Conservation (phyloP, 2,797 vertebrate genomes). For the Vespertilio murinus region DNA sequence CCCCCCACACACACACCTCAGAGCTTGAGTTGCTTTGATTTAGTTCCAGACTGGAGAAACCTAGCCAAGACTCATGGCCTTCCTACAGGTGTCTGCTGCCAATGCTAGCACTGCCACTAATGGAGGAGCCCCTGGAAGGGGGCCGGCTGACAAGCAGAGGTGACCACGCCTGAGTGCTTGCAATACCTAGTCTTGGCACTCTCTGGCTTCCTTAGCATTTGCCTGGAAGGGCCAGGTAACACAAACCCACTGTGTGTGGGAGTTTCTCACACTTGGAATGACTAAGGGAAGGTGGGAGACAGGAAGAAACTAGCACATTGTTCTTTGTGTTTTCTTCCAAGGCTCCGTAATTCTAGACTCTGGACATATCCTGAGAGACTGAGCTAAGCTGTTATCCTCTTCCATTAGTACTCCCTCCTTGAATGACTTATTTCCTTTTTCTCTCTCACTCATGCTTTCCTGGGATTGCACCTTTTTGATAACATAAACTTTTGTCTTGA, state of each 20-base stretch:
- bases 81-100: neutral
- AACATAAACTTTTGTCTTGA: neutral
- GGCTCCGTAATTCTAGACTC: neutral
- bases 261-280: neutral
- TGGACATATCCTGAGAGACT: neutral
- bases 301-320: neutral
- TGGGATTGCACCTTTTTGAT: neutral
- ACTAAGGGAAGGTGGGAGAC: neutral
- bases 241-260: neutral
- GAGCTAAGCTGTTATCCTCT: neutral
- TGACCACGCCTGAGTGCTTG: neutral
- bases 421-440: slow-evolving; percentile 10
- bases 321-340: neutral
- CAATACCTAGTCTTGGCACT: neutral
- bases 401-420: neutral
- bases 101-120: neutral
- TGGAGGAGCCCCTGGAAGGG: neutral
- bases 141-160: neutral
- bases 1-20: neutral
- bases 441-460: neutral
- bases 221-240: neutral
- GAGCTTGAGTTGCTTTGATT: neutral
- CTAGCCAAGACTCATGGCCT: neutral
- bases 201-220: neutral
- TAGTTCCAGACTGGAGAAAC: neutral